Evolutionary conservation across 2,113 vertebrate species (phyloP).

Genomic region (Istiophorus platypterus): DNA sequence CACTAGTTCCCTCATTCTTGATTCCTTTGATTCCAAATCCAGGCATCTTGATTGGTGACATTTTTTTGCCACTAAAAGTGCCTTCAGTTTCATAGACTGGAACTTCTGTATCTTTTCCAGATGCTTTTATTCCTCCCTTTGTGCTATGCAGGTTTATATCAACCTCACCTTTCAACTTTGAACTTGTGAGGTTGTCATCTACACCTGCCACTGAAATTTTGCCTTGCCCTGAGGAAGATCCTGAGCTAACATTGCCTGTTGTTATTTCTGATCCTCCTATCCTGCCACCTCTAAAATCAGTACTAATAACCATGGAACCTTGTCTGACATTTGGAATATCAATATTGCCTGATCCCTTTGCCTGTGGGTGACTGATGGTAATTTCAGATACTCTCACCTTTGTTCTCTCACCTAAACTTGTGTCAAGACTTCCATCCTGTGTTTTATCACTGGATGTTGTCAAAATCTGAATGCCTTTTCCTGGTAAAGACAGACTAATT

Average conservation of each 20-base stretch:
- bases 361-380: constrained; percentile 52
- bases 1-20: not conserved
- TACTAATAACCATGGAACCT: constrained; percentile 30
- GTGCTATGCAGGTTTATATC: constrained; percentile 46
- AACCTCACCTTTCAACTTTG: constrained; percentile 51
- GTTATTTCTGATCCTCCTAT: constrained; percentile 47
- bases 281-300: constrained; percentile 43
- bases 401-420: constrained; percentile 44
- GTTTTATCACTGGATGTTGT: constrained; percentile 53
- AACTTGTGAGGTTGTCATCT: constrained; percentile 64
- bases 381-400: constrained; percentile 58
- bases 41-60: constrained; percentile 11
- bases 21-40: constrained; percentile 19
- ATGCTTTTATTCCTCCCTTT: constrained; percentile 30
- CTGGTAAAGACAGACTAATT: constrained; percentile 56
- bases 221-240: constrained; percentile 38
- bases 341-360: constrained; percentile 44
- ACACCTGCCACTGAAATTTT: constrained; percentile 79
- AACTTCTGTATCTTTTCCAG: constrained; percentile 28
- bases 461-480: constrained; percentile 49
- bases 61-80: constrained; percentile 42
- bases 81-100: constrained; percentile 44
- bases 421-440: constrained; percentile 39
- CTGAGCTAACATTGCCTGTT: constrained; percentile 41
- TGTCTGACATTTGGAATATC: constrained; percentile 37